Conservation (phyloP, 2,797 vertebrate genomes). For the Myoxocephalus aenaeus region DNA sequence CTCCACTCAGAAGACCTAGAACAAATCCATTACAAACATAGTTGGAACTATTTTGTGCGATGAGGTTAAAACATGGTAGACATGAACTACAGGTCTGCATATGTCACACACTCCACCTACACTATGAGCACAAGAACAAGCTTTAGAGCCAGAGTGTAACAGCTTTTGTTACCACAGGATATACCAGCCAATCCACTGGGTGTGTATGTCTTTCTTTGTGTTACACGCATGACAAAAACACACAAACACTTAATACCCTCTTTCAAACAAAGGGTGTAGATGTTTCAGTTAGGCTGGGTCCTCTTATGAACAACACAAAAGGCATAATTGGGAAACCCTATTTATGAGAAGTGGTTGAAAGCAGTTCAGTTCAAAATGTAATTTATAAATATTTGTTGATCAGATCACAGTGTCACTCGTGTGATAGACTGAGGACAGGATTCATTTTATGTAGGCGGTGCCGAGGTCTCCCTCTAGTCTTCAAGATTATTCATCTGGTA, state of each 20-base stretch:
- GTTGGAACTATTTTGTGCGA: not conserved
- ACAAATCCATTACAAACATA: not conserved
- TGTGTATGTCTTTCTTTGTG: constrained; percentile 31
- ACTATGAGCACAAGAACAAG: not conserved
- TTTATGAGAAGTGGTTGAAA: not conserved
- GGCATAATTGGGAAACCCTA: not conserved
- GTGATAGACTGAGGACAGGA: not conserved
- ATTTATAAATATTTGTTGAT: not conserved
- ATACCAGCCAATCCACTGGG: constrained; percentile 48
- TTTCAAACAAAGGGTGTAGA: constrained; percentile 16
- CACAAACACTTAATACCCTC: not conserved
- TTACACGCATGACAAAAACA: constrained; percentile 1
- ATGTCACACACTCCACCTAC: constrained; percentile 10
- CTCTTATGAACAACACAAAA: constrained; percentile 8
- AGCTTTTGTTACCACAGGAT: constrained; percentile 22
- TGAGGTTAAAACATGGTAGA: not conserved
- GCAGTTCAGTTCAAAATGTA: not conserved
- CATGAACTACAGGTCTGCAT: not conserved
- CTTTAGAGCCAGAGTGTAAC: not conserved
- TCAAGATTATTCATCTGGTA: not conserved
- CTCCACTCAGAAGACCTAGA: constrained; percentile 74
- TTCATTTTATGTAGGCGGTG: not conserved
- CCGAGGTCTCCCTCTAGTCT: not conserved
- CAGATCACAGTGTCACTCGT: not conserved
- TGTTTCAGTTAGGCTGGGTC: not conserved